Evolutionary conservation across 2,888 invertebrate species (phyloP).

Genomic region (Octonoba sinensis): DNA sequence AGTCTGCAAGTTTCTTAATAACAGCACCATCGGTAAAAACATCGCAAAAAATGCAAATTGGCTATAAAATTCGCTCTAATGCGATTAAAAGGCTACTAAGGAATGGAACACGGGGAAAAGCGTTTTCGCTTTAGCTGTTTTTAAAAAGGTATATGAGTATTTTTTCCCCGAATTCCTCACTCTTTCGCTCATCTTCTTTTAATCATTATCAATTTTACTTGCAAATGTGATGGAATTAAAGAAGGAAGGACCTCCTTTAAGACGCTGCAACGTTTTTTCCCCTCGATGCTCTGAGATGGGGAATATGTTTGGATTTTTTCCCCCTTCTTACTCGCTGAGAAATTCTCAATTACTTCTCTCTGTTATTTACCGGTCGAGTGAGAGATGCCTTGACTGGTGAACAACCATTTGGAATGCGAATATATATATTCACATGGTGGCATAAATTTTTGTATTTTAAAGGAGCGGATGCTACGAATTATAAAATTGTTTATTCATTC

Average conservation of each 20-base stretch:
- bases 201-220: conserved; percentile 54
- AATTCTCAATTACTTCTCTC: too few relatives aligned
- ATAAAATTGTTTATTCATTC: too few relatives aligned
- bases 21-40: conserved; percentile 1
- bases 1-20: conserved; percentile 32
- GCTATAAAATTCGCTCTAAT: conserved; percentile 40
- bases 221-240: conserved; percentile 27
- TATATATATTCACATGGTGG: too few relatives aligned
- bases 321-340: too few relatives aligned
- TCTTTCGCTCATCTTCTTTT: conserved; percentile 14
- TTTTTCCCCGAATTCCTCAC: background rate
- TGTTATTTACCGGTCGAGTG: too few relatives aligned
- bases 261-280: too few relatives aligned
- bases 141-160: background rate
- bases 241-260: conserved; percentile 11
- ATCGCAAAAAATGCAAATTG: conserved; percentile 37
- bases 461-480: too few relatives aligned
- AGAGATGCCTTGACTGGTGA: too few relatives aligned
- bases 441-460: too few relatives aligned
- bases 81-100: conserved; percentile 44
- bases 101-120: conserved; percentile 1
- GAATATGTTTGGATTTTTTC: too few relatives aligned
- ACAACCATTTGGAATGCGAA: too few relatives aligned
- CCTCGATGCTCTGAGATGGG: too few relatives aligned
- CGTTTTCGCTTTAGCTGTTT: background rate